Evolutionary conservation across 1,140 invertebrate species (phyloP), one percentile per base, ranked within the genome.

Genomic region (Monochamus saltuarius): DNA sequence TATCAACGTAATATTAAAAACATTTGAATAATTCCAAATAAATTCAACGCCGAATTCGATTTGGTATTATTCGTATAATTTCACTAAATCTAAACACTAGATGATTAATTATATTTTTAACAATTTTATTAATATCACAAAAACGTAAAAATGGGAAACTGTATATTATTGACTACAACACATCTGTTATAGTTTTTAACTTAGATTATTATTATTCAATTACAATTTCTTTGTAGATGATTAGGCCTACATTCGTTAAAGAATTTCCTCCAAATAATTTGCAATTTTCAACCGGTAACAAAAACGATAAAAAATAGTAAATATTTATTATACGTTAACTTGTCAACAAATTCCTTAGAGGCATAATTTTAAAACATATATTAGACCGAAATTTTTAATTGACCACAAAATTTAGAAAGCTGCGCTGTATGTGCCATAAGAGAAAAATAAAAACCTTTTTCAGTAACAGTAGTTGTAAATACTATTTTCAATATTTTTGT

Each of bases 51-150:
- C 22, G 22, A 29, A 29, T 29, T 29, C 6, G 2, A 29, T 29
- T 29, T 17, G n/a, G 39, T 3, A n/a, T 13, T 42, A 13, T 42
- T 13, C 39, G 16, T 17, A 42, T 42, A 16, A 47, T 50, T 57
- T 14, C 14, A 45, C 58, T 57, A 56, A 61, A 29, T 51, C 62
- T 65, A 65, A 9, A 46, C n/a, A 46, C 42, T 56, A 45, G 39
- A 54, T 45, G 29, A 56, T 34, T 56, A 56, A 13, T 56, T 10
- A 55, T 42, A 16, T 16, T 29, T 56, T 60, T 45, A 52, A 56
- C 54, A 60, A 57, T 56, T 46, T 56, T 62, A 61, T 61, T 61
- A 61, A 65, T 61, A 65, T 65, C 59, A 61, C 58, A 65, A 65
- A 61, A 65, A 65, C 52, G 62, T 56, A 61, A 64, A 65, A 59